Percentiles rank a stretch among this genome's conserved stretches.
phyloP scores from a whole-genome alignment of 2,888 invertebrate species.

The Yponomeuta sedellus region DNA sequence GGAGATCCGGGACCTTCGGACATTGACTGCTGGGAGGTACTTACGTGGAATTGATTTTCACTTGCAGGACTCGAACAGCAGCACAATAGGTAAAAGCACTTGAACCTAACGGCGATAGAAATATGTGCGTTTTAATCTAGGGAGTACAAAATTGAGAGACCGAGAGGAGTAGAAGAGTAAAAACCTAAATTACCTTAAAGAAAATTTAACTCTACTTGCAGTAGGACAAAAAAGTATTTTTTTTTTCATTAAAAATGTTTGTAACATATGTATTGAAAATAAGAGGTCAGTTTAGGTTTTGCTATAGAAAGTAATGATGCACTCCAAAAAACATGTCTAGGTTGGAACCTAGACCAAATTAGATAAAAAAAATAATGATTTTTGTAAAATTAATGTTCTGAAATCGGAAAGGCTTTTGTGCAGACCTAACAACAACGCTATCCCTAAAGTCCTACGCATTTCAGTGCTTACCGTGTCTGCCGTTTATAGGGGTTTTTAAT shows the following conservation, averaged over 20 bases:
- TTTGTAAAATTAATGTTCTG: not conserved
- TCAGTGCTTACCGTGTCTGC: not conserved
- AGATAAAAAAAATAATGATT: no score
- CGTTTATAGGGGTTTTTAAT: not conserved
- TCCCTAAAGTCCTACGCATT: not conserved
- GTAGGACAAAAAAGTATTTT: no score
- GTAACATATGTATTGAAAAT: no score
- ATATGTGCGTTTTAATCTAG: not conserved
- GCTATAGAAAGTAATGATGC: no score
- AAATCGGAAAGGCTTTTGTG: not conserved
- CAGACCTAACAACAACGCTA: not conserved
- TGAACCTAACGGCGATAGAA: not conserved
- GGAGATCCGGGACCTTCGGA: conserved; percentile 2
- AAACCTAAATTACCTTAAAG: no score
- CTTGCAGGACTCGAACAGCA: not conserved
- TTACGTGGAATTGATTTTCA: not conserved
- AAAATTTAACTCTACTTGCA: no score
- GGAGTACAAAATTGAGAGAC: no score
- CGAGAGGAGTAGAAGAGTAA: no score
- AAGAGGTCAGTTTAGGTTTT: no score
- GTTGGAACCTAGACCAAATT: no score
- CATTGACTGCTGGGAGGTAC: not conserved
- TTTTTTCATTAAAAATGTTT: no score
- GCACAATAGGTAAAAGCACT: not conserved
- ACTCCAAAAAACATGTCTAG: no score